A percentile compares a stretch with the other conserved stretches of the same genome.
These are phyloP conservation scores for Heteronetta atricapilla DNA, from an alignment of 2,113 vertebrate species.

Conservation along the genomic window DNA sequence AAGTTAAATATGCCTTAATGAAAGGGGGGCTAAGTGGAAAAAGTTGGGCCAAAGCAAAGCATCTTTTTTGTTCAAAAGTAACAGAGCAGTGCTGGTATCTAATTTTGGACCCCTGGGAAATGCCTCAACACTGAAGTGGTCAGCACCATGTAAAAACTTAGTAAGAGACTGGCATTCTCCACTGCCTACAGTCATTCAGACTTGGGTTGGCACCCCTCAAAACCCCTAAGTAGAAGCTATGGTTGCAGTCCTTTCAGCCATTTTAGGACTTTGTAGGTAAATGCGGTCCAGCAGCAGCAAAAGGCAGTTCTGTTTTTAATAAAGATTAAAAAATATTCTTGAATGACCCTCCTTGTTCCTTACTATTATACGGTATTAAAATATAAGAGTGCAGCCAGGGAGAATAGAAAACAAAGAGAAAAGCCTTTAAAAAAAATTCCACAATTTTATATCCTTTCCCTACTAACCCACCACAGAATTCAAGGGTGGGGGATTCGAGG, in stretches of 20 bases:
- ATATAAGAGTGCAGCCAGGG: constrained; percentile 62
- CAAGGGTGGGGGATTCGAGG: constrained; percentile 60
- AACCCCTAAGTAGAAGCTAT: constrained; percentile 37
- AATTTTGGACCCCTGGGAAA: constrained; percentile 39
- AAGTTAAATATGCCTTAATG: constrained; percentile 27
- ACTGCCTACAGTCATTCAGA: background rate
- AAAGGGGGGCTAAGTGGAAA: background rate
- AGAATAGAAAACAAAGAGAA: constrained; percentile 73
- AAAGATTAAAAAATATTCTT: constrained; percentile 74
- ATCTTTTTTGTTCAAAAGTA: background rate
- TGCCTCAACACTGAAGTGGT: constrained; percentile 24
- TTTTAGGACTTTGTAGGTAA: constrained; percentile 54
- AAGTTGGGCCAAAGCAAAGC: background rate
- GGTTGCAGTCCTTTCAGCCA: background rate
- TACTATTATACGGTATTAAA: constrained; percentile 68
- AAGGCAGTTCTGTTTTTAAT: constrained; percentile 67
- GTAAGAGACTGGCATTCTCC: background rate
- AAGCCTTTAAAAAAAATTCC: constrained; percentile 57
- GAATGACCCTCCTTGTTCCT: constrained; percentile 68
- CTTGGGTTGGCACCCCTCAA: constrained; percentile 43
- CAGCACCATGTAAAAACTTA: background rate
- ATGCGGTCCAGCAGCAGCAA: constrained; percentile 40
- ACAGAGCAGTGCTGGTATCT: background rate
- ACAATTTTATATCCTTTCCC: constrained; percentile 68
- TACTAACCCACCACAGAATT: constrained; percentile 69